Conservation (phyloP, 2,113 vertebrate species). For the Blennius ocellaris region DNA sequence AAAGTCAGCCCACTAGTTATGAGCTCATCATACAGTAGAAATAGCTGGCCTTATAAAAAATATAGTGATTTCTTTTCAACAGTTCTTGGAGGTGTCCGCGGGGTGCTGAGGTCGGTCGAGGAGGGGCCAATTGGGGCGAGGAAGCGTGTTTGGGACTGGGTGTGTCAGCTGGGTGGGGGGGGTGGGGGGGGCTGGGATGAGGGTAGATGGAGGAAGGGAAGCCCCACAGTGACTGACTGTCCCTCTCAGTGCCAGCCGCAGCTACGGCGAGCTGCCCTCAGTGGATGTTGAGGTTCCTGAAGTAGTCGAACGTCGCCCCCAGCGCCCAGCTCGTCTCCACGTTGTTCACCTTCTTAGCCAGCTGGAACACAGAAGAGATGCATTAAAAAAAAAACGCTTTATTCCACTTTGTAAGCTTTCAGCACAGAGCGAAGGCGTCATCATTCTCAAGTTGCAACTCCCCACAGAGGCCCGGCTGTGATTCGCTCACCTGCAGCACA, state of each 20-base stretch:
- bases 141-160: conserved; percentile 45
- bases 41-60: conserved; percentile 83
- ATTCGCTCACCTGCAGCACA: conserved; percentile 86
- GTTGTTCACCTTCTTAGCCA: conserved; percentile 97
- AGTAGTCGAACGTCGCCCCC: conserved; percentile 93
- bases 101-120: conserved; percentile 64
- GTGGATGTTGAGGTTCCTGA: conserved; percentile 90
- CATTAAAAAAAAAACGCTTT: conserved; percentile 2
- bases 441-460: background rate
- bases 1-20: conserved; percentile 70
- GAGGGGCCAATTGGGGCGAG: conserved; percentile 17
- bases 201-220: conserved; percentile 51
- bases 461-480: background rate
- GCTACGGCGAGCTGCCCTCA: conserved; percentile 66
- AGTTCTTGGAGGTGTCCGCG: conserved; percentile 65
- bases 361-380: conserved; percentile 76
- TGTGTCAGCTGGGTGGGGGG: conserved; percentile 48
- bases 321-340: conserved; percentile 98
- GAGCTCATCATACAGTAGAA: conserved; percentile 85
- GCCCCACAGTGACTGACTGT: conserved; percentile 62
- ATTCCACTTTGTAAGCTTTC: background rate
- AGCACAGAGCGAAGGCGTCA: background rate
- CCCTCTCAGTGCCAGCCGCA: conserved; percentile 74
- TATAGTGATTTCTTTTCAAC: conserved; percentile 80
- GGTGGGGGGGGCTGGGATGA: conserved; percentile 13